phyloP scores from a whole-genome alignment of 2,888 invertebrate genomes.

The Protophormia terraenovae region DNA sequence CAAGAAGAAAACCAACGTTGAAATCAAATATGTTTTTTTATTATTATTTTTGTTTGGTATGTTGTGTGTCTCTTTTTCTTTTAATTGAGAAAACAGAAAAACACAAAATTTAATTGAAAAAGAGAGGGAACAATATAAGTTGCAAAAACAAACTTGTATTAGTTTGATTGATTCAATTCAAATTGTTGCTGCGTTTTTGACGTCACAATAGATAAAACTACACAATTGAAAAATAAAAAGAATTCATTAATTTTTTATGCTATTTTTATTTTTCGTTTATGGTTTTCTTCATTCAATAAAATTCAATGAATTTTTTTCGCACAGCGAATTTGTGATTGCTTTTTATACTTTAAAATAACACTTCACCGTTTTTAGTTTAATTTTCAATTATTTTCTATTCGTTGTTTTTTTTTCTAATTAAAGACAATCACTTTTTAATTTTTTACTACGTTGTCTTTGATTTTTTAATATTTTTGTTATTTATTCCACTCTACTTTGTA shows the following conservation, averaged over 20 bases:
- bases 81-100: neutral
- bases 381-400: constrained; percentile 3
- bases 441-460: constrained; percentile 38
- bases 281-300: neutral
- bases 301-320: constrained; percentile 14
- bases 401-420: constrained; percentile 1
- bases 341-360: constrained; percentile 15
- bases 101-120: neutral
- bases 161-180: constrained; percentile 15
- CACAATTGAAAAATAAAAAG: neutral
- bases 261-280: neutral
- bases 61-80: neutral
- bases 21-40: constrained; percentile 1
- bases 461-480: constrained; percentile 25
- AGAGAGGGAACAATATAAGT: constrained; percentile 6
- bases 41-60: neutral
- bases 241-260: neutral
- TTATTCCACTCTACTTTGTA: constrained; percentile 50
- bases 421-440: constrained; percentile 38
- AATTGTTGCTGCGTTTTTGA: constrained; percentile 37
- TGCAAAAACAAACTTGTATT: neutral
- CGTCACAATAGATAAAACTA: constrained; percentile 29
- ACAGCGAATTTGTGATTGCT: constrained; percentile 12
- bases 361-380: constrained; percentile 12
- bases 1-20: constrained; percentile 27